Conservation (phyloP, 2,888 invertebrate genomes). For the Amaurobius ferox region DNA sequence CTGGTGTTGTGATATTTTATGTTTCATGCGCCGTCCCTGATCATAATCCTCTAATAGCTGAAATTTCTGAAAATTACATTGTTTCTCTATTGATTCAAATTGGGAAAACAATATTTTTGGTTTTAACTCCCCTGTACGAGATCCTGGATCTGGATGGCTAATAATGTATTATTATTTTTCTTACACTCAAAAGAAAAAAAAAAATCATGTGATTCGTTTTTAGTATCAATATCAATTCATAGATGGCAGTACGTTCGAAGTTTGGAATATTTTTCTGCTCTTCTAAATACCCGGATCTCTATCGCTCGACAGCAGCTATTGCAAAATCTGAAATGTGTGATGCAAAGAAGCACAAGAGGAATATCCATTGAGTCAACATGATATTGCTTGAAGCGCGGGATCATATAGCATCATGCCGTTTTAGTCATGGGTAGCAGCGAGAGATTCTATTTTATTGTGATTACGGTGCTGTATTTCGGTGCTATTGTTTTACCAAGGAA, state of each 20-base stretch:
- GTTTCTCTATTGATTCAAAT: no score
- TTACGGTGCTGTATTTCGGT: slow-evolving; percentile 14
- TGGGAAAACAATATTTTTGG: no score
- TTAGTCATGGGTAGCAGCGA: slow-evolving; percentile 2
- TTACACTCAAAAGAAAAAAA: no score
- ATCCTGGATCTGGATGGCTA: no score
- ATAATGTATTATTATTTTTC: no score
- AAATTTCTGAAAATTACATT: no score
- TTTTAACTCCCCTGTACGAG: no score
- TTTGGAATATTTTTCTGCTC: neutral
- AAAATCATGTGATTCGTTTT: no score
- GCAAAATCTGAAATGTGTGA: neutral
- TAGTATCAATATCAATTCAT: no score
- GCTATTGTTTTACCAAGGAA: neutral
- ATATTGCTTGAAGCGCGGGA: slow-evolving; percentile 14
- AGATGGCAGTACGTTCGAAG: neutral
- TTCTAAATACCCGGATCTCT: slow-evolving; percentile 1
- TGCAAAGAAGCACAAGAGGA: slow-evolving; percentile 1
- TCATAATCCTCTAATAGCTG: no score
- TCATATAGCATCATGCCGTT: slow-evolving; percentile 14
- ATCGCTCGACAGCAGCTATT: neutral
- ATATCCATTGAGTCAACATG: slow-evolving; percentile 16
- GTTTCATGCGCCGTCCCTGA: no score
- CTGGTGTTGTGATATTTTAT: no score
- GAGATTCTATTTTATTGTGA: neutral